Percentiles rank a stretch among this genome's conserved stretches.
Evolutionary conservation across 2,888 invertebrate species (phyloP).

Genomic region (Ischnus inquisitorius): DNA sequence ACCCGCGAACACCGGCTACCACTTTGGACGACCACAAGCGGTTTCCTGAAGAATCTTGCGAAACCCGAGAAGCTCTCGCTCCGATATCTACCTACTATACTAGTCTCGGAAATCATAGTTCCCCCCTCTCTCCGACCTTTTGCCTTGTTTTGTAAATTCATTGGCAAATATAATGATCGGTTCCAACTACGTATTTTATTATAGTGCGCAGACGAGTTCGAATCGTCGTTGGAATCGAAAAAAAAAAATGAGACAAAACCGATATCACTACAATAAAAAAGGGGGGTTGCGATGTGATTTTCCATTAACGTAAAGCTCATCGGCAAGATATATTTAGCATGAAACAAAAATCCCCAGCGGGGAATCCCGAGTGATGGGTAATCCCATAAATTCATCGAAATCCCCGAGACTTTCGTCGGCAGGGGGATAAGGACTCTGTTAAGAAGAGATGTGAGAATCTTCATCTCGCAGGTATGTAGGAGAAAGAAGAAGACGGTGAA

Average conservation of each 20-base stretch:
- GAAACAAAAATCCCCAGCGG: neutral
- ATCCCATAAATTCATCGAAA: neutral
- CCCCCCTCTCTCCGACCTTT: neutral
- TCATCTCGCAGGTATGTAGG: slow-evolving; percentile 44
- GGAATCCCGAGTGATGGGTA: neutral
- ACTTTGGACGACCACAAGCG: slow-evolving; percentile 53
- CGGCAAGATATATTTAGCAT: neutral
- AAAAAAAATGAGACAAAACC: neutral
- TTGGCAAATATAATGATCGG: neutral
- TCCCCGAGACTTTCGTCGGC: slow-evolving; percentile 27
- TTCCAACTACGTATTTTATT: neutral
- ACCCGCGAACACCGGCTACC: slow-evolving; percentile 52
- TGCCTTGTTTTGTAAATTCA: slow-evolving; percentile 3
- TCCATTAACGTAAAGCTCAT: neutral
- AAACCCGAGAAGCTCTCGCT: slow-evolving; percentile 60
- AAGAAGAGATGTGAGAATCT: slow-evolving; percentile 20
- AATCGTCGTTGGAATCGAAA: neutral
- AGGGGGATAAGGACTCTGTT: slow-evolving; percentile 31
- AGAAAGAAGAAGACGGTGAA: slow-evolving; percentile 51
- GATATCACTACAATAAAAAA: neutral
- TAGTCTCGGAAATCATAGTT: slow-evolving; percentile 37
- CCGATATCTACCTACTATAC: slow-evolving; percentile 54
- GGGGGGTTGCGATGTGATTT: neutral
- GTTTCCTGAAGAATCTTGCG: slow-evolving; percentile 67
- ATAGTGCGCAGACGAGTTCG: neutral